A percentile compares a stretch with the other conserved stretches of the same genome.
phyloP scores from a whole-genome alignment of 2,797 vertebrate genomes.

The Arnoldichthys spilopterus region DNA sequence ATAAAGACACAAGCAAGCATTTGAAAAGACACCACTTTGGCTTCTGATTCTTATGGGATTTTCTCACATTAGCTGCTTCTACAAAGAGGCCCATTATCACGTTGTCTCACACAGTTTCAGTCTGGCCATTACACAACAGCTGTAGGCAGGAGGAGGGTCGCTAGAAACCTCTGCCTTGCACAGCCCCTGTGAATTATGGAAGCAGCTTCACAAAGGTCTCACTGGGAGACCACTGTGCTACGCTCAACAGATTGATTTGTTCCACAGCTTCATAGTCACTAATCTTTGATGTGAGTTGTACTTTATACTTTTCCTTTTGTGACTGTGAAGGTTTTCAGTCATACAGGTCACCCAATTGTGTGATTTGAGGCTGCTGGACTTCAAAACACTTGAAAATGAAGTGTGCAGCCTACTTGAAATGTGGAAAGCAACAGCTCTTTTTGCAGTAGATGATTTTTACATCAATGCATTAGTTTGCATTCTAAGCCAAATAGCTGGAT shows the following conservation, averaged over 20 bases:
- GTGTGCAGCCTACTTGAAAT: no score
- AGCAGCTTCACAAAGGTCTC: constrained; percentile 38
- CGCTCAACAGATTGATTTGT: constrained; percentile 15
- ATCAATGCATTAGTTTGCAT: background rate
- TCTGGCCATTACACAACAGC: constrained; percentile 6
- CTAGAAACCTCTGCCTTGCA: constrained; percentile 30
- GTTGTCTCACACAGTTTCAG: constrained; percentile 9
- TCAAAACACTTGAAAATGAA: background rate
- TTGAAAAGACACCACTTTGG: background rate
- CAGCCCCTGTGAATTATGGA: constrained; percentile 36
- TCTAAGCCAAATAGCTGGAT: background rate
- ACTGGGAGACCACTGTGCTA: constrained; percentile 36
- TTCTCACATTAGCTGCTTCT: background rate
- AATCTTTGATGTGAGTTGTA: constrained; percentile 16
- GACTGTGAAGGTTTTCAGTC: background rate
- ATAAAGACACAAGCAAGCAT: background rate
- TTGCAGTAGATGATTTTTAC: no score
- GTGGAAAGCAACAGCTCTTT: no score
- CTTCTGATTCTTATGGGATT: background rate
- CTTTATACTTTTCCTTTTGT: background rate
- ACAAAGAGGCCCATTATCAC: constrained; percentile 26
- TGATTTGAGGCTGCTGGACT: background rate
- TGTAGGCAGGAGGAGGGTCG: constrained; percentile 18
- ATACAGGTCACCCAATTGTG: background rate
- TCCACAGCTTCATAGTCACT: background rate